Percentiles rank a stretch among this genome's conserved stretches.
Evolutionary conservation across 92 coral and sea anemone genomes (phyloP).

Genomic region (Palythoa caribaeorum): DNA sequence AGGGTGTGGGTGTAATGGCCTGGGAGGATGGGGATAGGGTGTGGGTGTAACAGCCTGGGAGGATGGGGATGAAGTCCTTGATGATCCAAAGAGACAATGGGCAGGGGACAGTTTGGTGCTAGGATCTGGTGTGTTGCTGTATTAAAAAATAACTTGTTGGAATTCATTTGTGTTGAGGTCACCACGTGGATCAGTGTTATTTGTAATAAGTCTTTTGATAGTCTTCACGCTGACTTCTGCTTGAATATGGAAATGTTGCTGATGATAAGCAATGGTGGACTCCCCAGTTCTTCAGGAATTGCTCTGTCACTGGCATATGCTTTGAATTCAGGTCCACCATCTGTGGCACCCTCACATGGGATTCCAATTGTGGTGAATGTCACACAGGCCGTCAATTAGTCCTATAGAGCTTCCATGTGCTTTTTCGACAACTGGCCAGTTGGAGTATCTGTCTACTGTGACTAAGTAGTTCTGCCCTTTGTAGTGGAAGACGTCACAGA

Average conservation of each 20-base stretch:
- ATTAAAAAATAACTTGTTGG: slow-evolving; percentile 65
- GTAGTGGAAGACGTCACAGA: slow-evolving; percentile 75
- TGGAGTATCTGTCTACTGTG: slow-evolving; percentile 72
- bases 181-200: slow-evolving; percentile 55
- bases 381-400: slow-evolving; percentile 62
- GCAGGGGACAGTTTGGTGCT: slow-evolving; percentile 59
- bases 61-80: slow-evolving; percentile 45
- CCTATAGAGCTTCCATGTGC: slow-evolving; percentile 70
- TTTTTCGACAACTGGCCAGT: slow-evolving; percentile 74
- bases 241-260: slow-evolving; percentile 76
- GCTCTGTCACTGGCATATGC: slow-evolving; percentile 46
- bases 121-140: slow-evolving; percentile 63
- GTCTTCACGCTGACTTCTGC: slow-evolving; percentile 57
- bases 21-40: too few relatives aligned
- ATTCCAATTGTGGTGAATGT: slow-evolving; percentile 68
- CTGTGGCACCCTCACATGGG: slow-evolving; percentile 65
- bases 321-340: slow-evolving; percentile 66
- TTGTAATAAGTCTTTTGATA: slow-evolving; percentile 48
- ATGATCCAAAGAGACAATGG: slow-evolving; percentile 8
- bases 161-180: slow-evolving; percentile 53
- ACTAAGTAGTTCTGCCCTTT: slow-evolving; percentile 71
- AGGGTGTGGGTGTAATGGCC: too few relatives aligned
- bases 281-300: slow-evolving; percentile 75
- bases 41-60: slow-evolving; percentile 36
- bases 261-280: slow-evolving; percentile 78